Conservation (phyloP, 35 echinoderm and acorn worm species). For the Hemicentrotus pulcherrimus region DNA sequence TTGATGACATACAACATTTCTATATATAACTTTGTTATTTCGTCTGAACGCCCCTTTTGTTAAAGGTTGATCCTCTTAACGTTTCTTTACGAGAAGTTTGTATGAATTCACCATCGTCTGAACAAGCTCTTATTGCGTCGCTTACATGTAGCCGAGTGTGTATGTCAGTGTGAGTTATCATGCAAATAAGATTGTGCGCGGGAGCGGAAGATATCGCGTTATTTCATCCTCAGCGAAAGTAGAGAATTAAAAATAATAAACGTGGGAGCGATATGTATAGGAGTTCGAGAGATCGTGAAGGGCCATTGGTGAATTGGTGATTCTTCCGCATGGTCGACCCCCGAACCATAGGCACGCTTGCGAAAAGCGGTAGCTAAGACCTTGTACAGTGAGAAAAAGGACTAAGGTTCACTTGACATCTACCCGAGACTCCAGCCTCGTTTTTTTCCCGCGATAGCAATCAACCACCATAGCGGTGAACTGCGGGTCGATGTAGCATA, state of each 20-base stretch:
- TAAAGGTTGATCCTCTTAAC: no score
- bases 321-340: not conserved
- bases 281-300: not conserved
- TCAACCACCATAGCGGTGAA: not conserved
- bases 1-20: no score
- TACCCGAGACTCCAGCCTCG: not conserved
- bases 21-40: no score
- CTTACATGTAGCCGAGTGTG: not conserved
- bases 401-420: not conserved
- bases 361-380: not conserved
- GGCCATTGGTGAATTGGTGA: not conserved
- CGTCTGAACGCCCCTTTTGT: no score
- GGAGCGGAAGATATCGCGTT: not conserved
- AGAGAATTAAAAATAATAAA: conserved; percentile 15
- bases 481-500: not conserved
- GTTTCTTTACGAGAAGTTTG: no score
- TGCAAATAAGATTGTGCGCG: not conserved
- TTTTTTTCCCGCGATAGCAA: not conserved
- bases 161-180: not conserved
- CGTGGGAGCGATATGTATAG: not conserved
- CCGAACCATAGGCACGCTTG: not conserved
- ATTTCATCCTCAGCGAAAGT: not conserved
- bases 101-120: no score
- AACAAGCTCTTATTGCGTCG: not conserved
- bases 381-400: not conserved